Conservation (phyloP, 2,113 vertebrate species). For the Melanostigma gelatinosum region DNA sequence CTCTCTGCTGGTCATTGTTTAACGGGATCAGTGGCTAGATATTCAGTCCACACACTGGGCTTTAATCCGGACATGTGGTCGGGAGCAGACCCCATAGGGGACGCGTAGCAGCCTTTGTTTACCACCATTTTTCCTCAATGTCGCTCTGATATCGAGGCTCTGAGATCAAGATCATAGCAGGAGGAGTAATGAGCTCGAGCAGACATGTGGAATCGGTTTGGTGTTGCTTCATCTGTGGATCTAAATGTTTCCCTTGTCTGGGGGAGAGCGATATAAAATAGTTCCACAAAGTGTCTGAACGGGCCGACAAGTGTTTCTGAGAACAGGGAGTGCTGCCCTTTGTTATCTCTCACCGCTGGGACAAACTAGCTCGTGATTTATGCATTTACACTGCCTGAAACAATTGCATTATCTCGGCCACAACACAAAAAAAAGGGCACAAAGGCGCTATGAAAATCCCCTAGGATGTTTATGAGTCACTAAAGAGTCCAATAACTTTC, state of each 20-base stretch:
- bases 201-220: neutral
- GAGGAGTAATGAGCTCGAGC: conserved; percentile 12
- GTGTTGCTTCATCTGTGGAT: conserved; percentile 28
- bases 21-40: conserved; percentile 65
- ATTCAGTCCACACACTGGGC: conserved; percentile 46
- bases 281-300: conserved; percentile 65
- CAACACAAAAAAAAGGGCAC: conserved; percentile 70
- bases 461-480: conserved; percentile 84
- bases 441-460: conserved; percentile 79
- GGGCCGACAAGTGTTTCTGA: conserved; percentile 73
- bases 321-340: conserved; percentile 62
- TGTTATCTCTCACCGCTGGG: conserved; percentile 57
- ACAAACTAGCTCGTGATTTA: conserved; percentile 79
- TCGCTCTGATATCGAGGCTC: conserved; percentile 24
- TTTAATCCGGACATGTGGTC: conserved; percentile 62
- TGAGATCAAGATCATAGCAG: conserved; percentile 22
- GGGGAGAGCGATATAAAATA: conserved; percentile 66
- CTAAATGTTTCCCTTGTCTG: conserved; percentile 25
- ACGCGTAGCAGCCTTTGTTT: conserved; percentile 30
- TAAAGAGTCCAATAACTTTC: conserved; percentile 87
- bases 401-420: conserved; percentile 78
- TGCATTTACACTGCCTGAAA: conserved; percentile 80
- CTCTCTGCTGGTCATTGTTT: conserved; percentile 72
- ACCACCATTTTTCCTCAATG: conserved; percentile 20
- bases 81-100: conserved; percentile 31